Evolutionary conservation across 2,888 invertebrate genomes (phyloP), one percentile per base, ranked within the genome.

Genomic region (Eupeodes latifasciatus): DNA sequence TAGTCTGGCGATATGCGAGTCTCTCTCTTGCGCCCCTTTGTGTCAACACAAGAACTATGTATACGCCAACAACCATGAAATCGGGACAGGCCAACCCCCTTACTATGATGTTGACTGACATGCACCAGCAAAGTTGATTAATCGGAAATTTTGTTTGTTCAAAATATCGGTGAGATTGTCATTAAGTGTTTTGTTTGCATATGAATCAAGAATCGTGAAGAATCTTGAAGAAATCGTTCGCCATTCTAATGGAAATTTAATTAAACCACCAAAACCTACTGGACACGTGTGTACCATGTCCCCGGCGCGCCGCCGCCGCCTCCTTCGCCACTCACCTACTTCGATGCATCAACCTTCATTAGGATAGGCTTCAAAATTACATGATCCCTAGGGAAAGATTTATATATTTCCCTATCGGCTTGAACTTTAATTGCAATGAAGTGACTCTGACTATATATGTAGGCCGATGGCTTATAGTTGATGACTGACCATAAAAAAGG

Each of bases 241-340:
- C 62, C 34, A 9, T 27, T 57, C 77, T 81, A 85, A 85, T 78
- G 77, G 51, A 67, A 75, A 53, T 85, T 81, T 81, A 85, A 85
- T 81, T 57, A 81, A 77, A 72, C 27, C 62, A 16, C 9, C 27
- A 0, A 0, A 14, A 5, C 16, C 44, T n/a, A 36, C 10, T 4
- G 27, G 57, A n/a, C 47, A n/a, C 55, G 57, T 36, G 61, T 44
- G 66, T 34, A 40, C 9, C 34, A 19, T 19, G 51, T 34, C 9
- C 11, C 3, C 27, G 27, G 2, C 27, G 1, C 2, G 1, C 2
- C 27, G 0, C 27, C 27, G 2, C 3, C 27, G 3, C 27, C 27
- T 27, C 27, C 40, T 9, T 3, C 40, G 40, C 40, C 40, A 0
- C 5, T 40, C 40, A 9, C 40, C 40, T 40, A 40, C 40, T 40